phyloP scores from a whole-genome alignment of 2,797 vertebrate genomes.

The Rachycentron canadum region DNA sequence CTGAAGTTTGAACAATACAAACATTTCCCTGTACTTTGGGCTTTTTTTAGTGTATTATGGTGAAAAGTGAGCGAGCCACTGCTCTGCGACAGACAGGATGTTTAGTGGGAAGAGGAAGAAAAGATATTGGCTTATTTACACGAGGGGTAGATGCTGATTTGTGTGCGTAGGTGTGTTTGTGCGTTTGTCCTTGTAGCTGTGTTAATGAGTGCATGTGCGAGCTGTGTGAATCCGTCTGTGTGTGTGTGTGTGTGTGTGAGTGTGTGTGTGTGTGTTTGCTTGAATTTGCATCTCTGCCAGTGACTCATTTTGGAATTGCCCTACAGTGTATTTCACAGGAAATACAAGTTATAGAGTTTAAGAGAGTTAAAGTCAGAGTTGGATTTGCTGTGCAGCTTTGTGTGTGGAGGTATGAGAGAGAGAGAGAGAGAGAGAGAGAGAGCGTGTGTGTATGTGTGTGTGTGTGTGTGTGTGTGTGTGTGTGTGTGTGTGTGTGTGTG shows the following conservation, averaged over 20 bases:
- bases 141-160: slow-evolving; percentile 30
- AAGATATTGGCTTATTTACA: background rate
- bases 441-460: no score
- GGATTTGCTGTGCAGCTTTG: slow-evolving; percentile 70
- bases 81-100: background rate
- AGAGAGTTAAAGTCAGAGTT: slow-evolving; percentile 68
- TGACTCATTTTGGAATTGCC: slow-evolving; percentile 59
- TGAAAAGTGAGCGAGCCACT: background rate
- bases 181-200: slow-evolving; percentile 26
- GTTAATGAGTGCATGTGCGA: slow-evolving; percentile 9
- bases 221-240: background rate
- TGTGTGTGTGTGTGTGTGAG: slow-evolving; percentile 12
- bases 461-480: slow-evolving; percentile 22
- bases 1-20: background rate
- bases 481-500: slow-evolving; percentile 29
- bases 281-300: slow-evolving; percentile 45
- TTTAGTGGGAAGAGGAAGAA: background rate
- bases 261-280: slow-evolving; percentile 7
- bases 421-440: no score
- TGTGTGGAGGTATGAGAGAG: slow-evolving; percentile 18
- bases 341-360: slow-evolving; percentile 70
- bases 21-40: background rate
- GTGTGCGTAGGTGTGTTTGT: slow-evolving; percentile 32
- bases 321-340: slow-evolving; percentile 60
- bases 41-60: background rate